Evolutionary conservation across 2,113 vertebrate genomes (phyloP).

Genomic region (Chauna torquata): DNA sequence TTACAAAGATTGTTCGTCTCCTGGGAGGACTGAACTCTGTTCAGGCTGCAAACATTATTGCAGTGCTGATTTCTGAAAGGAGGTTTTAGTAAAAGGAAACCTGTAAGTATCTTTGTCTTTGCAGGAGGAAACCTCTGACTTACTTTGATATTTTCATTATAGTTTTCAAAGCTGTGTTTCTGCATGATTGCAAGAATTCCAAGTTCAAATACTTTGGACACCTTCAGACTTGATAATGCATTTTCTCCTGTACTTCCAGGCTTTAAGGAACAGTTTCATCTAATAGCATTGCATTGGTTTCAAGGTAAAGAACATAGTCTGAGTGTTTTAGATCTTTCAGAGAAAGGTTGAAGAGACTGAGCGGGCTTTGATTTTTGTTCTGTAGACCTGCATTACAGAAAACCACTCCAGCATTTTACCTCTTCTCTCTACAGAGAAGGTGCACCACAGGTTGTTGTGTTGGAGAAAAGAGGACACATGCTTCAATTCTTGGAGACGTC

Average conservation of each 20-base stretch:
- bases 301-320: slow-evolving; percentile 17
- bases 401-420: slow-evolving; percentile 8
- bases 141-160: slow-evolving; percentile 46
- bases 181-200: slow-evolving; percentile 29
- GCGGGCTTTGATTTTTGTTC: slow-evolving; percentile 36
- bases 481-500: background rate
- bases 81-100: slow-evolving; percentile 16
- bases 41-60: slow-evolving; percentile 19
- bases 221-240: slow-evolving; percentile 5
- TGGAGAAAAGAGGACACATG: background rate
- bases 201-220: background rate
- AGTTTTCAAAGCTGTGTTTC: slow-evolving; percentile 41
- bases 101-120: slow-evolving; percentile 55
- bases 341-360: slow-evolving; percentile 7
- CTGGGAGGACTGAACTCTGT: slow-evolving; percentile 3
- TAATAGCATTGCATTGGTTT: background rate
- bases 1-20: slow-evolving; percentile 21
- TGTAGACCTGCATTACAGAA: background rate
- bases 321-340: slow-evolving; percentile 21
- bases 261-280: slow-evolving; percentile 25
- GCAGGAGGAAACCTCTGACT: slow-evolving; percentile 34
- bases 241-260: background rate
- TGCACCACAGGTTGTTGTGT: background rate
- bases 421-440: background rate
- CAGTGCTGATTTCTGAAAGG: slow-evolving; percentile 20